Base-by-base conservation (phyloP, 2,888 invertebrate species). In the Junonia oenone region DNA sequence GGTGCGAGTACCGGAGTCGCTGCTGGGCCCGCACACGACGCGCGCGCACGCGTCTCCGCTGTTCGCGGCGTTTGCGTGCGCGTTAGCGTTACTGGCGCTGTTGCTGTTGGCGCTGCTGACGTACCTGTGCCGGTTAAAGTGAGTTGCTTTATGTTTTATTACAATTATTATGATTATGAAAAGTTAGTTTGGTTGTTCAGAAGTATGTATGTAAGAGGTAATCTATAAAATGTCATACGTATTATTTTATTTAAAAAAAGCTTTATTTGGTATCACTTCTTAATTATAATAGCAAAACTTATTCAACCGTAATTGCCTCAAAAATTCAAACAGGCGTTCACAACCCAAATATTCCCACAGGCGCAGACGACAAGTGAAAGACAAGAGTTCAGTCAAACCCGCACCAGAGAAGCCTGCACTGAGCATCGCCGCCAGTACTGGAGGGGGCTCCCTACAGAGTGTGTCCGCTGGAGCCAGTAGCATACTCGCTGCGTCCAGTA, bases 61-160 rank as follows among this genome's bases (percentile, higher is more conserved):
- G 58, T 82, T 94, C 63, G 92, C 93, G 45, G 91, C 93, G 59
- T 93, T 95, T 67, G 95, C 94, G 54, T 93, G 93, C 49, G 92
- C 95, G 56, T 90, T 96, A 19, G 93, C 94, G 19, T 85, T 96
- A 37, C 92, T 97, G 19, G 93, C 94, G 22, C 87, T 96, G 53
- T 93, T 97, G 43, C 95, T 97, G 65, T 91, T 94, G 43, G 91
- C 94, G 29, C 91, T 97, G 38, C 93, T 95, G 33, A 91, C 93
- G 51, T 96, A 96, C 79, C 95, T 97, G 71, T 95, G 94, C 71
- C 46, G 58, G 1, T 48, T 61, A 52, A 52, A 63, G 63, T 63
- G 15, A 9, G 43, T 31, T 8, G n/a, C n/a, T 6, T 11, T 8
- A 9, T 22, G n/a, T 9, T 29, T n/a, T n/a, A n/a, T n/a, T n/a